Conservation (phyloP, 2,797 vertebrate species). For the Enteromius argenteus region DNA sequence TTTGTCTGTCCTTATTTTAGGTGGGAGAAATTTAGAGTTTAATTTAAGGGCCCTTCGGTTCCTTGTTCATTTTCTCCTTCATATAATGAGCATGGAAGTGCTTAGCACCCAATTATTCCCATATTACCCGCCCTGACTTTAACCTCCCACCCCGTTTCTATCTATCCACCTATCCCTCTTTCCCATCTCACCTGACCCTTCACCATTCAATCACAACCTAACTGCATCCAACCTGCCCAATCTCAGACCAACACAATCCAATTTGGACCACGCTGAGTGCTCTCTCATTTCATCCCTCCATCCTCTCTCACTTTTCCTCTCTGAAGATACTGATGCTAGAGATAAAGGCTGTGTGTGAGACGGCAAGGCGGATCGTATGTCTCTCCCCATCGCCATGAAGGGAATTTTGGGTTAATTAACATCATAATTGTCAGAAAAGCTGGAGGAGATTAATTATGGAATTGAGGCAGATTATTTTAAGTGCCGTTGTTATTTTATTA, state of each 20-base stretch:
- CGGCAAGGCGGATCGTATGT: conserved; percentile 52
- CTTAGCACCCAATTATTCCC: conserved; percentile 45
- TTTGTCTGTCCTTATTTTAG: conserved; percentile 14
- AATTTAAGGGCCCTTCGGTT: conserved; percentile 18
- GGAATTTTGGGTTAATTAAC: conserved; percentile 81
- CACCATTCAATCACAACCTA: conserved; percentile 14
- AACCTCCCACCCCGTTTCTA: conserved; percentile 29
- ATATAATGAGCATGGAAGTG: conserved; percentile 17
- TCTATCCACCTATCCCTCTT: conserved; percentile 20
- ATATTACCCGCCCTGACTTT: conserved; percentile 35
- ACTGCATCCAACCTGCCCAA: conserved; percentile 41
- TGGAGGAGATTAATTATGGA: conserved; percentile 78
- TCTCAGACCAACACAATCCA: conserved; percentile 47
- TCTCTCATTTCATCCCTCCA: conserved; percentile 12
- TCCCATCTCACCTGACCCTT: conserved; percentile 37
- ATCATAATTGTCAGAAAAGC: conserved; percentile 75
- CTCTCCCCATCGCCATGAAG: conserved; percentile 57
- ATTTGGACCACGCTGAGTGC: conserved; percentile 39
- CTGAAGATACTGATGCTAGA: conserved; percentile 42
- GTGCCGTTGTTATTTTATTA: conserved; percentile 65
- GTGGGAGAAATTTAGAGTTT: conserved; percentile 20
- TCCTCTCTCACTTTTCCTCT: conserved; percentile 36
- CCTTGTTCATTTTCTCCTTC: conserved; percentile 30
- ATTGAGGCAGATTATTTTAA: conserved; percentile 78
- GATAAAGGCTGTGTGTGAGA: conserved; percentile 48